These are phyloP conservation scores for Andinoacara biseriatus DNA, from an alignment of 2,113 vertebrate species.

Conservation along the genomic window DNA sequence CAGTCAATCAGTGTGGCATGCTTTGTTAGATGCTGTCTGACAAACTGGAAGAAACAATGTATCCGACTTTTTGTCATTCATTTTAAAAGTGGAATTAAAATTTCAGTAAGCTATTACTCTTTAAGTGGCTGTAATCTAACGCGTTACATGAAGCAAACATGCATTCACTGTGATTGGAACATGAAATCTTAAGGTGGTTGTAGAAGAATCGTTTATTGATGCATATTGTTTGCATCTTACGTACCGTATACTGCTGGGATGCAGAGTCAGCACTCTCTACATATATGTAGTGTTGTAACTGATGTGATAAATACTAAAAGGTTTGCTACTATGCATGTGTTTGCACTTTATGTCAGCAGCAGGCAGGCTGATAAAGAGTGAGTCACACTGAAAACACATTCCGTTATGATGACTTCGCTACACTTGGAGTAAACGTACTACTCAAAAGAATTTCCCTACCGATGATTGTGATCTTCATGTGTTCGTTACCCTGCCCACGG, in stretches of 20 bases:
- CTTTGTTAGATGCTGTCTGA: not conserved
- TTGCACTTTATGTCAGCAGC: not conserved
- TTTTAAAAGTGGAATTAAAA: not conserved
- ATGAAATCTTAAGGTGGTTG: not conserved
- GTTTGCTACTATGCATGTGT: not conserved
- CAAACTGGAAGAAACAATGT: not conserved
- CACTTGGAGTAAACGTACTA: not conserved
- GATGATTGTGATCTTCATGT: not conserved
- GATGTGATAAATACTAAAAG: not conserved
- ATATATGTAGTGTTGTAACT: not conserved
- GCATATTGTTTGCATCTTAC: not conserved
- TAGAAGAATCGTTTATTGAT: not conserved
- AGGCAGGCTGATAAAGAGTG: not conserved
- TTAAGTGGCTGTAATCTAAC: not conserved
- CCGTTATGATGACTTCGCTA: conserved; percentile 7
- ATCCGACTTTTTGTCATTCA: not conserved
- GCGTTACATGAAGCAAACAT: not conserved
- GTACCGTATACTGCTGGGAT: not conserved
- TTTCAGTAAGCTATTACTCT: not conserved
- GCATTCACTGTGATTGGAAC: not conserved
- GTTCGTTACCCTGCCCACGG: not conserved
- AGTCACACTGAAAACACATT: conserved; percentile 22
- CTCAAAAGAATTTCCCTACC: not conserved
- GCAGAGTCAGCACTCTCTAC: not conserved
- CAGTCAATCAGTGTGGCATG: not conserved